Evolutionary conservation across 2,113 vertebrate genomes (phyloP).

Genomic region (Nanorana parkeri): DNA sequence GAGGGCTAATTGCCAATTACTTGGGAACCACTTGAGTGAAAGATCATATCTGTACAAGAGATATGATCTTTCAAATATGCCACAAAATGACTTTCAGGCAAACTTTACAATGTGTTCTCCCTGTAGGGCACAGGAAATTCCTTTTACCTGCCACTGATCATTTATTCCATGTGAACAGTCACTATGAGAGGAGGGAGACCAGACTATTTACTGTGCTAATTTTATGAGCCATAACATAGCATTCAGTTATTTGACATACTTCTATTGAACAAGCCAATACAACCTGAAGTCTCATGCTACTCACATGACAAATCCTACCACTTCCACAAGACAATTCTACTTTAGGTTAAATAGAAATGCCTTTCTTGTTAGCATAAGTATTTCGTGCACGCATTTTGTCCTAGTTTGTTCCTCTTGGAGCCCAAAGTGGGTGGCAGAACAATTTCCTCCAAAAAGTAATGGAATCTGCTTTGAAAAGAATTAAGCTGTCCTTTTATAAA

Average conservation of each 20-base stretch:
- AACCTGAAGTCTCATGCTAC: background rate
- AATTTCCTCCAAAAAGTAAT: constrained; percentile 14
- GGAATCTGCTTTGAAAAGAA: constrained; percentile 32
- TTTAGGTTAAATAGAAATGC: background rate
- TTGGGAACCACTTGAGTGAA: too few relatives aligned
- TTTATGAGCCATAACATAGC: background rate
- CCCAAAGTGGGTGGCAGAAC: constrained; percentile 37
- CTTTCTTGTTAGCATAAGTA: background rate
- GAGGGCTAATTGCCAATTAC: too few relatives aligned
- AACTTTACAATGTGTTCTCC: too few relatives aligned
- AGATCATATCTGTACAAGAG: too few relatives aligned
- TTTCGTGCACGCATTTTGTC: background rate
- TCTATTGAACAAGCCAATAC: background rate
- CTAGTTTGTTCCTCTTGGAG: constrained; percentile 13
- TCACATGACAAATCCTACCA: constrained; percentile 21
- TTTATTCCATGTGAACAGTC: too few relatives aligned
- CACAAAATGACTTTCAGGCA: too few relatives aligned
- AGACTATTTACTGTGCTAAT: too few relatives aligned
- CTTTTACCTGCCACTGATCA: too few relatives aligned
- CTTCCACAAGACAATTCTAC: background rate
- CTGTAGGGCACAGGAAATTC: too few relatives aligned
- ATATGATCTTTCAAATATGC: too few relatives aligned
- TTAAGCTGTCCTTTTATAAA: constrained; percentile 27
- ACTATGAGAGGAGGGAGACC: too few relatives aligned
- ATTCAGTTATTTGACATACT: background rate